These are phyloP conservation scores for Epinotia nisella DNA, from an alignment of 2,888 invertebrate species.

Conservation along the genomic window DNA sequence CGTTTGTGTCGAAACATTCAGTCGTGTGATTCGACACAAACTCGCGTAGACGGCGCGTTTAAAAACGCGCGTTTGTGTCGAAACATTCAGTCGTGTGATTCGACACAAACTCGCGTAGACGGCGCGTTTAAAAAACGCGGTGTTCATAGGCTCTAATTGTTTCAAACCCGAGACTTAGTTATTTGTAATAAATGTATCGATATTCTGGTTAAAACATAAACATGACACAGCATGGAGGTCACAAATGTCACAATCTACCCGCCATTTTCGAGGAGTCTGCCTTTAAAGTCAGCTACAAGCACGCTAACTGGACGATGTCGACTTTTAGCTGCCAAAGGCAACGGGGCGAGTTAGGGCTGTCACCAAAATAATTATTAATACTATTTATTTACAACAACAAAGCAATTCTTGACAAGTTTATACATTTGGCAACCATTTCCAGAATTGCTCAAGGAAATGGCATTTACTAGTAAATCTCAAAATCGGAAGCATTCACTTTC, in stretches of 20 bases:
- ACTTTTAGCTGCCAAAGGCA: conserved; percentile 7
- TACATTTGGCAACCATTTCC: neutral
- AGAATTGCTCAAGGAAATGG: neutral
- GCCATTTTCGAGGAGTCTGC: conserved; percentile 3
- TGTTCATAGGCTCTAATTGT: too few relatives aligned
- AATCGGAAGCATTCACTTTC: conserved; percentile 9
- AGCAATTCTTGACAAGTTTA: neutral
- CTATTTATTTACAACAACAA: neutral
- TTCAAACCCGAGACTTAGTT: too few relatives aligned
- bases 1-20: too few relatives aligned
- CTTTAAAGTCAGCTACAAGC: neutral
- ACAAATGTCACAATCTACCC: neutral
- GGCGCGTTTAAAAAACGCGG: too few relatives aligned
- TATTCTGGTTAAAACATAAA: too few relatives aligned
- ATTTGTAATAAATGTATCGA: too few relatives aligned
- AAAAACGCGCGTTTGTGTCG: too few relatives aligned
- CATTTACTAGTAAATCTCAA: neutral
- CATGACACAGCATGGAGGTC: too few relatives aligned
- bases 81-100: too few relatives aligned
- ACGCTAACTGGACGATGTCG: neutral
- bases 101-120: too few relatives aligned
- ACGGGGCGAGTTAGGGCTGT: neutral
- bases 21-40: too few relatives aligned
- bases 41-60: too few relatives aligned
- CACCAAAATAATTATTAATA: neutral